Base-by-base conservation (phyloP, 1,140 invertebrate genomes). In the Pseudomyrmex dendroicus region DNA sequence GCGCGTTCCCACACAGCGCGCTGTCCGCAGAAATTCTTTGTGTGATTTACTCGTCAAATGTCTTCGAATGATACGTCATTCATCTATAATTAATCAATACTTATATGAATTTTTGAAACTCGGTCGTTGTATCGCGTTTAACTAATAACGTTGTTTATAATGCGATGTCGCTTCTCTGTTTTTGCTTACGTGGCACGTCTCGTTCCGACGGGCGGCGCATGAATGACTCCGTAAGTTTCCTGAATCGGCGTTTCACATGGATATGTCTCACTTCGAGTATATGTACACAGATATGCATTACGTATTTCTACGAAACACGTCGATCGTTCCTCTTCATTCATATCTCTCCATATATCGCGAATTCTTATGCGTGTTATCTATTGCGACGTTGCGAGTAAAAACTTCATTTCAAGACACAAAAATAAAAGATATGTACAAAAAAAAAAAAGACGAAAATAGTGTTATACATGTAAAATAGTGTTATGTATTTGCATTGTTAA, bases 371-470 rank as follows among this genome's bases (percentile, higher is more conserved):
- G 82, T 46, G 64, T 15, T 54, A 57, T 46, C 20, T 61, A 48
- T 84, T 67, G 82, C 72, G 9, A 82, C 63, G 59, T 8, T n/a
- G 67, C 70, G 84, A 85, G 64, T 86, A 84, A 83, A 54, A 74
- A 77, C 78, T 13, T 46, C 12, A 46, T 54, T 54, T 20, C 0
- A n/a, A 63, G 13, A 25, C 44, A 44, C n/a, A 56, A 77, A 66
- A 76, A 44, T 54, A 12, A 64, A 54, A n/a, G 9, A 17, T 20
- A 2, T 13, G 4, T 35, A 35, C 35, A 35, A 7, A 35, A 35
- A 35, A 35, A 35, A 35, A 35, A 7, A 35, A 35, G 13, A n/a
- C 13, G n/a, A 35, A 63, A 52, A 63, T 62, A 74, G 46, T 48
- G 25, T 63, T 44, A 13, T 35, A 35, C 25, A 25, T 25, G 25